Evolutionary conservation across 2,888 invertebrate species (phyloP).

Genomic region (Plutella xylostella): DNA sequence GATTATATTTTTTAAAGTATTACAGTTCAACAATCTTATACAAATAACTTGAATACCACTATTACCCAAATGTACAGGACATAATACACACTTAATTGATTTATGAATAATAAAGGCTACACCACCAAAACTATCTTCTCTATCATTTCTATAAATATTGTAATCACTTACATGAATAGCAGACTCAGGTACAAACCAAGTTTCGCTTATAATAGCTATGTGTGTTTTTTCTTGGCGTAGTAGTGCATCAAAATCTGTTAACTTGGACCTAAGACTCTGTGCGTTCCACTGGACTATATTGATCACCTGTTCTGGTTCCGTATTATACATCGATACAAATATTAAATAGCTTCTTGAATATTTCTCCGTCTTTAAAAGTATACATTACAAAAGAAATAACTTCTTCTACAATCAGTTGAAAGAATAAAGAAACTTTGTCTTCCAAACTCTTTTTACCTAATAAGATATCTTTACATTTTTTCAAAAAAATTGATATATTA

Average conservation of each 20-base stretch:
- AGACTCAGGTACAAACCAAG: slow-evolving; percentile 14
- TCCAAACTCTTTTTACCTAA: not conserved
- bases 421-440: not conserved
- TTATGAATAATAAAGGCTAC: slow-evolving; percentile 15
- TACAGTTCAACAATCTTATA: slow-evolving; percentile 12
- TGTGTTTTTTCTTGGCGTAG: not conserved
- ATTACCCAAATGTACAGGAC: slow-evolving; percentile 3
- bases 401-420: not conserved
- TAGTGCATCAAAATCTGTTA: slow-evolving; percentile 14
- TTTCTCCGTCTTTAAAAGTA: not conserved
- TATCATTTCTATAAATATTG: slow-evolving; percentile 11
- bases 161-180: slow-evolving; percentile 8
- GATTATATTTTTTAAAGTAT: slow-evolving; percentile 12
- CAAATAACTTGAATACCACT: slow-evolving; percentile 11
- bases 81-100: slow-evolving; percentile 7
- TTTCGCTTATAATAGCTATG: slow-evolving; percentile 16
- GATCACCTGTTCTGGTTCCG: not conserved
- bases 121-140: slow-evolving; percentile 14
- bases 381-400: not conserved
- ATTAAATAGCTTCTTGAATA: not conserved
- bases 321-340: not conserved
- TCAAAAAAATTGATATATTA: not conserved
- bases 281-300: slow-evolving; percentile 12
- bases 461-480: not conserved
- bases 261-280: slow-evolving; percentile 10